Base-by-base conservation (phyloP, 2,888 invertebrate species). In the Thymelicus sylvestris region DNA sequence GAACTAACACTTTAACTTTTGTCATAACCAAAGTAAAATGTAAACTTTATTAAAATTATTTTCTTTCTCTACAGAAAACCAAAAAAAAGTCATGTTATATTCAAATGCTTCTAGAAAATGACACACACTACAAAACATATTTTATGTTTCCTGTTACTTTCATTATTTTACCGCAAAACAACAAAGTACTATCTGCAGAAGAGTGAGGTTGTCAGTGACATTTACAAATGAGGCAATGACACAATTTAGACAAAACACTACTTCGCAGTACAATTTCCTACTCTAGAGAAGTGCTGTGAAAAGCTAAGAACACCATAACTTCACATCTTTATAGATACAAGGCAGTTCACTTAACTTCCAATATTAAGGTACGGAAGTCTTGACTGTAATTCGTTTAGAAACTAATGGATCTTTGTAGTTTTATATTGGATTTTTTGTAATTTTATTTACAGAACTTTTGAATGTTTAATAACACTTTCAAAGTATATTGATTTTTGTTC, bases 331-430 rank as follows among this genome's bases (percentile, higher is more conserved):
- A 19, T 19, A 48, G 48, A 48, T 13, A 48, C 31, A 44, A 44
- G 44, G 13, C 15, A 19, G 6, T 52, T 52, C 19, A 52, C 52
- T 52, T 52, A 52, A 3, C 19, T 52, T 52, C 52, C 19, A 15
- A 7, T 15, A 19, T 8, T 4, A 13, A 19, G 7, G 15, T 52
- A 12, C 12, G 8, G 10, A 44, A 52, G 19, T 8, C 2, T 7
- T 7, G 8, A 52, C 52, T 52, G 19, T 52, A 52, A 52, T 52
- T 52, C 52, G 19, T 52, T 52, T 19, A 52, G 15, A 52, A 52
- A 52, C 52, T n/a, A 48, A 48, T n/a, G 48, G 48, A 52, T 52
- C 52, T 52, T 52, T 52, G 52, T 52, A 19, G 8, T 7, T 52
- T 52, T 19, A 52, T 52, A 19, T 19, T 19, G 15, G 19, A 52